These are phyloP conservation scores for Chauna torquata DNA, from an alignment of 2,113 vertebrate genomes.

Conservation along the genomic window DNA sequence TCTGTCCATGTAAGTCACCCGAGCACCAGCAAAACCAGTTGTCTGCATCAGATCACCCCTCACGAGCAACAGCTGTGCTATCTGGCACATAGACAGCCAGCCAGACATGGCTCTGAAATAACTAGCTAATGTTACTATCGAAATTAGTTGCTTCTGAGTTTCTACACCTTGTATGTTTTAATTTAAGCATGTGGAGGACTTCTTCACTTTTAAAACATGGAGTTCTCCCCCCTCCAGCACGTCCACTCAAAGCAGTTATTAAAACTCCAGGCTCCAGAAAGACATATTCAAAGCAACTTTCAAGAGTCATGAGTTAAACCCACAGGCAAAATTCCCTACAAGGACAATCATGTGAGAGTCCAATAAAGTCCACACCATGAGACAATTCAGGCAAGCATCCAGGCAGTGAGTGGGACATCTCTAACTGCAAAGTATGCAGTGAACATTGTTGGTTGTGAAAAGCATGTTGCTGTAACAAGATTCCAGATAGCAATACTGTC, in stretches of 20 bases:
- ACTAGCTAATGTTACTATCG: neutral
- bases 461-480: neutral
- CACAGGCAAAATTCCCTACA: neutral
- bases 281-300: slow-evolving; percentile 29
- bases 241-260: slow-evolving; percentile 2
- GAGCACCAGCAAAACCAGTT: neutral
- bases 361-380: neutral
- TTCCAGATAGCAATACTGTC: neutral
- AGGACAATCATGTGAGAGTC: slow-evolving; percentile 13
- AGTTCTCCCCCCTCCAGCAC: neutral
- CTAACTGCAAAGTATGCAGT: neutral
- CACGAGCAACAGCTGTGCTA: neutral
- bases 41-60: neutral
- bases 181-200: neutral
- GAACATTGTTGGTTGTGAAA: neutral
- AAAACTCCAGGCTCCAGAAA: neutral
- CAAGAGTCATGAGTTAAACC: neutral
- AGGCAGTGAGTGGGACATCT: neutral
- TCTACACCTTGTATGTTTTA: neutral
- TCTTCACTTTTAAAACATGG: neutral
- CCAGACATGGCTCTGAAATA: neutral
- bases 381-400: neutral
- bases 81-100: neutral
- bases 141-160: slow-evolving; percentile 33
- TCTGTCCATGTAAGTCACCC: neutral